Evolutionary conservation across 2,888 invertebrate species (phyloP).

Genomic region (Aquatica leii): DNA sequence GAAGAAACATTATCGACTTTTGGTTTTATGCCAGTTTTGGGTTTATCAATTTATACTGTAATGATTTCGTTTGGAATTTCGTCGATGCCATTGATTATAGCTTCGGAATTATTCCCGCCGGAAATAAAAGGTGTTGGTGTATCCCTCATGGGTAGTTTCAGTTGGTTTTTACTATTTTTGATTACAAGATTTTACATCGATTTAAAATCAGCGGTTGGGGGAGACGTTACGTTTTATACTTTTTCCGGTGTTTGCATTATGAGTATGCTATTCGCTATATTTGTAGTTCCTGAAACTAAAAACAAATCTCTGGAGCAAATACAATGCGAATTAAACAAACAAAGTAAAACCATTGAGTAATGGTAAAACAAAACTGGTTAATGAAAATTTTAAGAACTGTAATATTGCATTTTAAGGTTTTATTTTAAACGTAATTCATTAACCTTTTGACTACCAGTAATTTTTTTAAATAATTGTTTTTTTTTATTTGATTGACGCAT

Average conservation of each 20-base stretch:
- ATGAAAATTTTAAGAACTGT: too few relatives aligned
- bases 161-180: slow-evolving; percentile 83
- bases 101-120: slow-evolving; percentile 81
- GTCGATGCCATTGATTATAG: slow-evolving; percentile 88
- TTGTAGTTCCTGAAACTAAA: slow-evolving; percentile 74
- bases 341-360: too few relatives aligned
- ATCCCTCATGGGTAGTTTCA: slow-evolving; percentile 81
- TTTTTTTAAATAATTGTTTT: too few relatives aligned
- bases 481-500: too few relatives aligned
- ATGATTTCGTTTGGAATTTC: slow-evolving; percentile 86
- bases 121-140: slow-evolving; percentile 81
- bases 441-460: too few relatives aligned
- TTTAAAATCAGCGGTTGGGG: slow-evolving; percentile 65
- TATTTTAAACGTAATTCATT: too few relatives aligned
- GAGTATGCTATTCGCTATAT: slow-evolving; percentile 73
- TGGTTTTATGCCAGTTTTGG: slow-evolving; percentile 78
- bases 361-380: too few relatives aligned
- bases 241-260: slow-evolving; percentile 73
- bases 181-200: slow-evolving; percentile 78
- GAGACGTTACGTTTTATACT: slow-evolving; percentile 76
- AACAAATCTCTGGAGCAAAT: slow-evolving; percentile 77
- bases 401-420: too few relatives aligned
- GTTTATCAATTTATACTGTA: slow-evolving; percentile 78
- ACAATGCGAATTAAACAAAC: slow-evolving; percentile 62
- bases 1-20: slow-evolving; percentile 63